Evolutionary conservation across 1,140 invertebrate genomes (phyloP), one percentile per base, ranked within the genome.

Genomic region (Ceratitis capitata): DNA sequence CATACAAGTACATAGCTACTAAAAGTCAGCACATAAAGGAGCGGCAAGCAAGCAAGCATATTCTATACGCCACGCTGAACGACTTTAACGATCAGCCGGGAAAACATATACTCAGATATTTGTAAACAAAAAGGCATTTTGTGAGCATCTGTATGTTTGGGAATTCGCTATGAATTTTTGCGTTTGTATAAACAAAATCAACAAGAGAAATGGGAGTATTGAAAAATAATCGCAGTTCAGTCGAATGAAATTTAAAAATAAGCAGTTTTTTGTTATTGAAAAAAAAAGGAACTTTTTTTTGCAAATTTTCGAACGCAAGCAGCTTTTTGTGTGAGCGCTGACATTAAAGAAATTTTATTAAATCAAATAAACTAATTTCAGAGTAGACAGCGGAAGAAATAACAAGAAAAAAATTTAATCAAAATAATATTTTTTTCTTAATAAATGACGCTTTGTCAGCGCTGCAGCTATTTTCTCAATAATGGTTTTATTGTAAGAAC

Each of bases 41-140:
- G 69, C 35, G 69, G 0, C 69, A n/a, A 10, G 3, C 9, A 45
- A 78, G 45, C 19, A 78, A 78, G 42, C 16, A 78, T 23, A 23
- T 19, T 45, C 1, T 45, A 2, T 32, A 69, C 16, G 32, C 29
- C 19, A 64, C 16, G 42, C 42, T 39, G 69, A 42, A 45, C 69
- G n/a, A 35, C 23, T 26, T 78, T 26, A 16, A 78, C 69, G 69
- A 78, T 78, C 69, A 23, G n/a, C 39, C n/a, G n/a, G n/a, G 39
- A 26, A 45, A 47, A n/a, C n/a, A n/a, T n/a, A n/a, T n/a, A n/a
- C n/a, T n/a, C n/a, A n/a, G n/a, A n/a, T n/a, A n/a, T n/a, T n/a
- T n/a, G n/a, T 78, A 78, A 78, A 78, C 69, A 78, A 78, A n/a
- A 78, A 78, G 39, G n/a, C 39, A 23, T 78, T 26, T 42, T 45